phyloP scores from a whole-genome alignment of 2,797 vertebrate genomes.

The Oreonectes daqikongensis region DNA sequence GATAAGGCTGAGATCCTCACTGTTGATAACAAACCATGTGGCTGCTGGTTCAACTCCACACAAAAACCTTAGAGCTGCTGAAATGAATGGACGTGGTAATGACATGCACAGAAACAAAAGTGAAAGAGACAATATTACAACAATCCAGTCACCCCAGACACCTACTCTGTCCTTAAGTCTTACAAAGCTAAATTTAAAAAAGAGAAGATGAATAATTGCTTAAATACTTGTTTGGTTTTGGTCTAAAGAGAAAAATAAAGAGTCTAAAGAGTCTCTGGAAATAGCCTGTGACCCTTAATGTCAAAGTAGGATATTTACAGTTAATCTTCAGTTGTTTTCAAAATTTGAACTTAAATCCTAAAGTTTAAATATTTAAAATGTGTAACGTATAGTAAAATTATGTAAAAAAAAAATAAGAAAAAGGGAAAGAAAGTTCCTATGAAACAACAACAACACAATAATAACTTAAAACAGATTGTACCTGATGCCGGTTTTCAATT shows the following conservation, averaged over 20 bases:
- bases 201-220: conserved; percentile 44
- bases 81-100: conserved; percentile 75
- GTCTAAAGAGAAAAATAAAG: conserved; percentile 74
- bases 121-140: conserved; percentile 46
- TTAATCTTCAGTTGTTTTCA: too few relatives aligned
- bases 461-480: not conserved
- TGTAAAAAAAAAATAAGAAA: too few relatives aligned
- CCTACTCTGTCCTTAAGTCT: conserved; percentile 67
- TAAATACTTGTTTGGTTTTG: conserved; percentile 68
- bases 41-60: conserved; percentile 55
- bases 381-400: not conserved
- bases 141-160: conserved; percentile 55
- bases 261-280: too few relatives aligned
- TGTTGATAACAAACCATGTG: conserved; percentile 68
- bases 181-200: conserved; percentile 69
- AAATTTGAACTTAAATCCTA: not conserved
- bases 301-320: too few relatives aligned
- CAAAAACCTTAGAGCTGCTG: conserved; percentile 67
- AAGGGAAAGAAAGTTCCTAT: not conserved
- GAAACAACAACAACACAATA: not conserved
- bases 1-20: conserved; percentile 72
- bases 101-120: conserved; percentile 67
- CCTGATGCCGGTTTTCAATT: conserved; percentile 67
- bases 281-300: conserved; percentile 76
- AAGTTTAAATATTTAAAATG: not conserved